A percentile compares a stretch with the other conserved stretches of the same genome.
phyloP scores from a whole-genome alignment of 2,888 invertebrate species.

The Sminthurinus aureus region DNA sequence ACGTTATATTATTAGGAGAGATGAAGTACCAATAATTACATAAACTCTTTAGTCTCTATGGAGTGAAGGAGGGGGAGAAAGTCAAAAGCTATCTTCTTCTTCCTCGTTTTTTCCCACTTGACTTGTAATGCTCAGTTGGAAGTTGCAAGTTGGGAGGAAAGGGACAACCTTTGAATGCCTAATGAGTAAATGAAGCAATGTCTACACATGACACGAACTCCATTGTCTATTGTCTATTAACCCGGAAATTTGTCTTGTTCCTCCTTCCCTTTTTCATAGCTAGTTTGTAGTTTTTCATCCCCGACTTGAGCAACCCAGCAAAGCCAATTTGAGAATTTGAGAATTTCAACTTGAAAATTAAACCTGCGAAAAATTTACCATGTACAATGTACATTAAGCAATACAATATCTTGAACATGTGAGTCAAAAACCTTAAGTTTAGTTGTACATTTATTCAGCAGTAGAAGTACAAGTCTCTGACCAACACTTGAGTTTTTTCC shows the following conservation, averaged over 20 bases:
- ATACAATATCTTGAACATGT: no score
- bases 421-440: no score
- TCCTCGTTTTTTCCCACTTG: background rate
- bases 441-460: no score
- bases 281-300: background rate
- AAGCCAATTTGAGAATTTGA: no score
- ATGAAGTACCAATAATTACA: no score
- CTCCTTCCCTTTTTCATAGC: background rate
- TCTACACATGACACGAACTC: background rate
- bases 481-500: no score
- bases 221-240: background rate
- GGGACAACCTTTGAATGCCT: background rate
- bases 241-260: background rate
- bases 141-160: background rate
- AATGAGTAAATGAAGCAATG: background rate
- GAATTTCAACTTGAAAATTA: no score
- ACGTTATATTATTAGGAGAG: background rate
- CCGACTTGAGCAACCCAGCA: no score
- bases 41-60: background rate
- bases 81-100: background rate
- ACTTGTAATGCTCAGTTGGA: background rate
- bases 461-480: no score
- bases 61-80: background rate
- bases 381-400: no score
- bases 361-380: no score